These are phyloP conservation scores for Caenorhabditis virilis DNA, from an alignment of 2,888 invertebrate species.

Conservation along the genomic window DNA sequence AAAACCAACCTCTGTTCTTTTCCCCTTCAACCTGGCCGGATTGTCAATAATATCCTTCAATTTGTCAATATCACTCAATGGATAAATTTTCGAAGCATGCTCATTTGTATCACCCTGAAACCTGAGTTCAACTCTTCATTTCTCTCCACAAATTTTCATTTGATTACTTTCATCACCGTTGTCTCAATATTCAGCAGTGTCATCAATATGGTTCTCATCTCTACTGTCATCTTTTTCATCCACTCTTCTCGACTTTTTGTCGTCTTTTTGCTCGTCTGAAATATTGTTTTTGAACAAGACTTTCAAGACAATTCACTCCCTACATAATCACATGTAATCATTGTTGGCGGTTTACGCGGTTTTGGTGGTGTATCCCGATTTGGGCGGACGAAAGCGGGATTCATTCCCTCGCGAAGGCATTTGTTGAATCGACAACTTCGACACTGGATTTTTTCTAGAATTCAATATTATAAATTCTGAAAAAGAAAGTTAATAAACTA, in stretches of 20 bases:
- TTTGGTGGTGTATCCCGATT: conserved; percentile 57
- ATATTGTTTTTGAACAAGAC: conserved; percentile 4
- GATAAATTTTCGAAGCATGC: conserved; percentile 60
- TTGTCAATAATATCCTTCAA: conserved; percentile 60
- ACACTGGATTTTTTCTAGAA: conserved; percentile 57
- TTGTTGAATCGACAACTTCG: conserved; percentile 62
- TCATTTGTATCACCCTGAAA: conserved; percentile 57
- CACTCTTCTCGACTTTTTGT: conserved; percentile 51
- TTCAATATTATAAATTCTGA: neutral
- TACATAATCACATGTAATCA: conserved; percentile 14
- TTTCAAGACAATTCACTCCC: neutral
- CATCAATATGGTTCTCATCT: conserved; percentile 64
- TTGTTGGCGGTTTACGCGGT: conserved; percentile 33
- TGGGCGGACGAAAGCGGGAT: conserved; percentile 63
- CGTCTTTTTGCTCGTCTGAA: conserved; percentile 10
- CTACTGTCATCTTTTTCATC: conserved; percentile 60
- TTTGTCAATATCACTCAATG: conserved; percentile 54
- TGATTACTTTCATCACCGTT: conserved; percentile 47
- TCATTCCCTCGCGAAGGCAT: conserved; percentile 63
- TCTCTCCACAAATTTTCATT: neutral
- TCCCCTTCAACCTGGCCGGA: conserved; percentile 56
- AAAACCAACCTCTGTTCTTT: conserved; percentile 59
- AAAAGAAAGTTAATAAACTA: conserved; percentile 1
- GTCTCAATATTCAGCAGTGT: conserved; percentile 62
- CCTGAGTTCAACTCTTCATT: neutral